These are phyloP conservation scores for Peromyscus californicus DNA, from an alignment of 2,113 vertebrate genomes.

Conservation along the genomic window DNA sequence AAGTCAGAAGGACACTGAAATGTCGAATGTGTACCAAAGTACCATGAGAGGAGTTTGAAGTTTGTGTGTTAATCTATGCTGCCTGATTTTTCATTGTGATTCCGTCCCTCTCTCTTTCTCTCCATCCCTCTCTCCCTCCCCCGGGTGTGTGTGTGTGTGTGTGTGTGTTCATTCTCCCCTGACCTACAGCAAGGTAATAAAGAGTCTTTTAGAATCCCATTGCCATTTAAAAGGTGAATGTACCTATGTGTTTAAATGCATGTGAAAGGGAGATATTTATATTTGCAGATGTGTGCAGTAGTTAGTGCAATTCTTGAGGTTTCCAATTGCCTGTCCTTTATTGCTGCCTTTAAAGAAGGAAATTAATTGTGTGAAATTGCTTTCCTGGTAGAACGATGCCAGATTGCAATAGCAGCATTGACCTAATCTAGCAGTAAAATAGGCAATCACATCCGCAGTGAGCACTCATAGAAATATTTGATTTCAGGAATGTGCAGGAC, in stretches of 20 bases:
- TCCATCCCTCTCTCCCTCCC: neutral
- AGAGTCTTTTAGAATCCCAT: constrained; percentile 20
- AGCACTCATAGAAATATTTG: constrained; percentile 66
- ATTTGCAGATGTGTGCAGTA: constrained; percentile 51
- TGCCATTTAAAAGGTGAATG: constrained; percentile 47
- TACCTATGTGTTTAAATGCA: neutral
- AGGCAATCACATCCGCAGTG: constrained; percentile 51
- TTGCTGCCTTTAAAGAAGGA: constrained; percentile 80
- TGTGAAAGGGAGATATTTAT: neutral
- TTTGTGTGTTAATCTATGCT: neutral
- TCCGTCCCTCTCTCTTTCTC: neutral
- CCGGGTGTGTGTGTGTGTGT: neutral
- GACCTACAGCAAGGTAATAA: neutral
- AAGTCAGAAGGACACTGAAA: constrained; percentile 70
- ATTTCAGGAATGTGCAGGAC: constrained; percentile 36
- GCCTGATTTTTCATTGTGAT: constrained; percentile 58
- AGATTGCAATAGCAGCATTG: constrained; percentile 67
- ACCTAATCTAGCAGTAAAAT: constrained; percentile 73
- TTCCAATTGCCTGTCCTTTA: constrained; percentile 71
- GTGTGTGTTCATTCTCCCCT: too few species aligned
- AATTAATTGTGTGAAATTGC: constrained; percentile 81
- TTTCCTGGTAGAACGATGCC: constrained; percentile 67
- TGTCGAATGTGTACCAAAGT: neutral
- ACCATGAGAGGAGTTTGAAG: constrained; percentile 28
- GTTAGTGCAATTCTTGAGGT: constrained; percentile 51